Conservation (phyloP, 2,113 vertebrate genomes). For the Bufo gargarizans region DNA sequence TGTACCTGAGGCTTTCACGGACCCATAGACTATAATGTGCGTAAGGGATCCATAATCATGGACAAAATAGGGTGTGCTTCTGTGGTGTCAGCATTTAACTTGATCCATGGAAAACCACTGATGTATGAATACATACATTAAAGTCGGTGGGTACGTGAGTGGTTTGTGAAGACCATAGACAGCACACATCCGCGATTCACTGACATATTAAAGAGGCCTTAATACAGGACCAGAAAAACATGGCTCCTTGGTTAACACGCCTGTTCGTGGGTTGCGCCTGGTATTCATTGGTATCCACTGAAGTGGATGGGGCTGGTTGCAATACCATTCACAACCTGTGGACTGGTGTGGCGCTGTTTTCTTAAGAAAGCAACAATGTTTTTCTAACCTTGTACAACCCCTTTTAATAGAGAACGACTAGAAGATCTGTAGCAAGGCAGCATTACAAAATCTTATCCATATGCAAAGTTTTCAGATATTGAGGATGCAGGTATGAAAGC, state of each 20-base stretch:
- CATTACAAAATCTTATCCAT: too few species aligned
- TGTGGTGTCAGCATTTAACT: too few species aligned
- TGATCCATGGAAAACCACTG: too few species aligned
- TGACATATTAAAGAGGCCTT: too few species aligned
- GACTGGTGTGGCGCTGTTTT: not conserved
- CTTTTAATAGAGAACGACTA: not conserved
- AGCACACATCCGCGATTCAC: too few species aligned
- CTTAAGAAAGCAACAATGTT: not conserved
- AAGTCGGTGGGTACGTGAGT: too few species aligned
- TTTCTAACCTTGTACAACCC: not conserved
- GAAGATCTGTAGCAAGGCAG: not conserved
- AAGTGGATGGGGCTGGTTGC: not conserved
- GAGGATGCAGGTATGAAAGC: not conserved
- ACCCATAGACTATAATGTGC: too few species aligned
- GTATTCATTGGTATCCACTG: not conserved
- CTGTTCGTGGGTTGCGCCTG: not conserved
- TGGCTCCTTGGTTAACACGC: not conserved
- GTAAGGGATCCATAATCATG: too few species aligned
- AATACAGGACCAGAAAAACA: not conserved
- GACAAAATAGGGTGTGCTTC: too few species aligned
- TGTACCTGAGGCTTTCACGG: too few species aligned
- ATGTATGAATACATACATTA: too few species aligned
- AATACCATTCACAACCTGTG: not conserved
- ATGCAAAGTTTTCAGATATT: not conserved
- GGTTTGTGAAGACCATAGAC: too few species aligned